Evolutionary conservation across 2,797 vertebrate species (phyloP).

Genomic region (Bradypodion pumilum): DNA sequence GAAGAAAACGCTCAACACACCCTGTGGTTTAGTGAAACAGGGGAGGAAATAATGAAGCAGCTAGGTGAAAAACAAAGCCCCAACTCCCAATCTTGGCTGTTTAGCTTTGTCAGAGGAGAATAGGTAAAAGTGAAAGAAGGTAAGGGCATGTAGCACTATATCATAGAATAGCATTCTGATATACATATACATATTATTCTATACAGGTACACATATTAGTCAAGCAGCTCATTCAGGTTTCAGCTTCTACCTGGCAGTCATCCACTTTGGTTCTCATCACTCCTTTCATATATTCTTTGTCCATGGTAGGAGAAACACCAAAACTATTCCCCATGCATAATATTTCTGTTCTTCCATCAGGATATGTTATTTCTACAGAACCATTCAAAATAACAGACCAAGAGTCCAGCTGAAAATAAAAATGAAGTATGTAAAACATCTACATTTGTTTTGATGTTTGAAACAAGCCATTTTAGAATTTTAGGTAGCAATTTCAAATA

Average conservation of each 20-base stretch:
- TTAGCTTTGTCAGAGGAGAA: too few species aligned
- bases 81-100: neutral
- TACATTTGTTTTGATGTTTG: too few species aligned
- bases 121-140: too few species aligned
- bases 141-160: too few species aligned
- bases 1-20: too few species aligned
- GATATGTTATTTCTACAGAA: constrained; percentile 95
- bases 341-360: constrained; percentile 92
- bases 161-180: too few species aligned
- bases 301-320: constrained; percentile 98
- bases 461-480: too few species aligned
- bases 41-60: neutral
- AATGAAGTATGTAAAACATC: neutral
- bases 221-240: constrained; percentile 2
- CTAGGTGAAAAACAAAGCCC: neutral
- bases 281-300: constrained; percentile 98
- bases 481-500: neutral
- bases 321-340: constrained; percentile 99
- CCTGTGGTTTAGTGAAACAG: too few species aligned
- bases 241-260: constrained; percentile 91
- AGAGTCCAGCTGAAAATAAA: constrained; percentile 89
- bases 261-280: constrained; percentile 99
- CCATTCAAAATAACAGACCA: constrained; percentile 99
- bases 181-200: too few species aligned
- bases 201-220: neutral